Conservation (phyloP, 2,888 invertebrate species). For the Steinernema scapterisci region DNA sequence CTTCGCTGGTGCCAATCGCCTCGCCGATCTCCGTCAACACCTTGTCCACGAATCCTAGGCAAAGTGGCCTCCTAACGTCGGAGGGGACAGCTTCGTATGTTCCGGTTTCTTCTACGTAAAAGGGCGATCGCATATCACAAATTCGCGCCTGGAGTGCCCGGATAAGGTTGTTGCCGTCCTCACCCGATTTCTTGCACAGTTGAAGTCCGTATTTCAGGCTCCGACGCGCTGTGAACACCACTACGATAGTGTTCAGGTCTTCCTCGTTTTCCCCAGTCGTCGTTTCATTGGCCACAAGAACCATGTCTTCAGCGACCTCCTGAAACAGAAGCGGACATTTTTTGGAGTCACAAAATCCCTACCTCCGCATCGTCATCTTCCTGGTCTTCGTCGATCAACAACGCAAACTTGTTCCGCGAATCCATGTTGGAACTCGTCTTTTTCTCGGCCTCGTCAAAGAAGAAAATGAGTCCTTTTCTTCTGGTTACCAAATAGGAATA, state of each 20-base stretch:
- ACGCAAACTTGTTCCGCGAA: not conserved
- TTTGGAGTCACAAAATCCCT: not conserved
- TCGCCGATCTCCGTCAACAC: not conserved
- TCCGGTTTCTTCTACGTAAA: not conserved
- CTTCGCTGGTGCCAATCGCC: not conserved
- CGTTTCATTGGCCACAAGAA: not conserved
- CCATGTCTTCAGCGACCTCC: not conserved
- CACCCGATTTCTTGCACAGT: not conserved
- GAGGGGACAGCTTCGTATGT: not conserved
- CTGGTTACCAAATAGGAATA: conserved; percentile 3
- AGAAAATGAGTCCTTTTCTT: conserved; percentile 9
- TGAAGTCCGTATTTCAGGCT: not conserved
- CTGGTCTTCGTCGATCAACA: not conserved
- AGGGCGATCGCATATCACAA: not conserved
- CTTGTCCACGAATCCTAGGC: not conserved
- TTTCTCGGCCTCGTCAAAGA: not conserved
- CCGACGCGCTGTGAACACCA: not conserved
- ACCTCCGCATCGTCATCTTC: not conserved
- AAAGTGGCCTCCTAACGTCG: not conserved
- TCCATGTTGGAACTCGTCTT: not conserved
- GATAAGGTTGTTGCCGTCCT: not conserved
- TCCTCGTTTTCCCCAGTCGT: not conserved
- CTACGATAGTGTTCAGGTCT: not conserved
- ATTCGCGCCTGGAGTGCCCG: not conserved
- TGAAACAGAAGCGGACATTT: not conserved